A percentile compares a stretch with the other conserved stretches of the same genome.
These are phyloP conservation scores for Phrynosoma blainvillii DNA, from an alignment of 2,113 vertebrate species.

Conservation along the genomic window DNA sequence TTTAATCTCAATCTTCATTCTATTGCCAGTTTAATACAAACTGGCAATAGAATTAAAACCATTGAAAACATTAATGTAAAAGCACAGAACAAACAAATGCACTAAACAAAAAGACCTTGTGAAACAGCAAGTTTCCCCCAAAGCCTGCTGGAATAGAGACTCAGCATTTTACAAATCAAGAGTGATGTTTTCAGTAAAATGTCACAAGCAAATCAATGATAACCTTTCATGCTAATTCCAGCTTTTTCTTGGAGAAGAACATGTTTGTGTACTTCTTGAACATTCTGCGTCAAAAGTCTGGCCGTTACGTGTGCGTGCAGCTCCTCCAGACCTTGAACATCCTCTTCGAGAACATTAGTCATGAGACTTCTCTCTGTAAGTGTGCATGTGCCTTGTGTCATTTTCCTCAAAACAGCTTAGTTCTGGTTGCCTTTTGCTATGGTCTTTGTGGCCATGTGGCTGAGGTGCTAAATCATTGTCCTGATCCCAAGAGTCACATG, in stretches of 20 bases:
- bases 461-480: neutral
- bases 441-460: neutral
- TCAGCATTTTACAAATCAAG: neutral
- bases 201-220: constrained; percentile 7
- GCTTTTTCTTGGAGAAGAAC: constrained; percentile 99
- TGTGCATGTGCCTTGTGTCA: neutral
- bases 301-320: constrained; percentile 97
- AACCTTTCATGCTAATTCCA: constrained; percentile 61
- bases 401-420: neutral
- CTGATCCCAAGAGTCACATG: neutral
- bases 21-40: no score
- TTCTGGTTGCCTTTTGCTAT: neutral
- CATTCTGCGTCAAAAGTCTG: constrained; percentile 96
- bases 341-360: constrained; percentile 98
- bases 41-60: no score
- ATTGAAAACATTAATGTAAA: no score
- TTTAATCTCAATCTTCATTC: no score
- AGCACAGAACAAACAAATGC: no score
- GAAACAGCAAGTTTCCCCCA: no score
- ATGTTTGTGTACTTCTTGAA: constrained; percentile 99
- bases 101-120: no score
- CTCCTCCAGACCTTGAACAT: constrained; percentile 98
- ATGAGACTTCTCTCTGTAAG: constrained; percentile 98
- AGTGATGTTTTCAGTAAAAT: no score
- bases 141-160: no score